Evolutionary conservation across 2,113 vertebrate genomes (phyloP).

Genomic region (Xenopus laevis): DNA sequence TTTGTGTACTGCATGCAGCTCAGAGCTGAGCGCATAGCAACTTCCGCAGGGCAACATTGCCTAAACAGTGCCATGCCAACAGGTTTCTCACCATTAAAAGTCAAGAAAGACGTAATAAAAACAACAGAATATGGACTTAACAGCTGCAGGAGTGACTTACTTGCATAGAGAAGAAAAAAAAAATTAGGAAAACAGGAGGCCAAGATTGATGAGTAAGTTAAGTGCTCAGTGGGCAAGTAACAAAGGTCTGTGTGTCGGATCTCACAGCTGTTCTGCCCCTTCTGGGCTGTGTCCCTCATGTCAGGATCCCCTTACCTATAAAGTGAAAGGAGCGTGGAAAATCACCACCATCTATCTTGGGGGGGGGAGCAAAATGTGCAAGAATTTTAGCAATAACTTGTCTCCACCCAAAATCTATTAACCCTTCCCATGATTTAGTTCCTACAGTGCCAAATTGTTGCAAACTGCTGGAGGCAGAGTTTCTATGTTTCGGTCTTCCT

Average conservation of each 20-base stretch:
- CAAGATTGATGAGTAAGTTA: conserved; percentile 22
- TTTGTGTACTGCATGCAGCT: no score
- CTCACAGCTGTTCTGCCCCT: conserved; percentile 12
- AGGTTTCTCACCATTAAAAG: conserved; percentile 13
- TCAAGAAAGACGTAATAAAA: conserved; percentile 6
- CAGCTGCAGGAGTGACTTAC: conserved; percentile 28
- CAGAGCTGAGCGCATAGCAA: no score
- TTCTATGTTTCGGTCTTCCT: no score
- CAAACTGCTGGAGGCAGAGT: no score
- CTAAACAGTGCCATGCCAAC: not conserved
- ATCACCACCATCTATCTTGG: not conserved
- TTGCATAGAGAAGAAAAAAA: conserved; percentile 2
- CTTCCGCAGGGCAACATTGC: no score
- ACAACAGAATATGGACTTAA: conserved; percentile 10
- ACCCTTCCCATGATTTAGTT: no score
- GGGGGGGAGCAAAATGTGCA: not conserved
- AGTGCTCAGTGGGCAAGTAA: conserved; percentile 25
- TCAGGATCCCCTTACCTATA: not conserved
- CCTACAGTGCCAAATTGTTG: no score
- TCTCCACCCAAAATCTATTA: no score
- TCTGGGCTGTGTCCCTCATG: not conserved
- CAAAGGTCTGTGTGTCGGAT: conserved; percentile 20
- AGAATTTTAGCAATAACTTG: not conserved
- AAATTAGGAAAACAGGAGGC: conserved; percentile 4
- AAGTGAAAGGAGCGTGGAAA: not conserved